Base-by-base conservation (phyloP, 2,113 vertebrate genomes). In the Passer domesticus region DNA sequence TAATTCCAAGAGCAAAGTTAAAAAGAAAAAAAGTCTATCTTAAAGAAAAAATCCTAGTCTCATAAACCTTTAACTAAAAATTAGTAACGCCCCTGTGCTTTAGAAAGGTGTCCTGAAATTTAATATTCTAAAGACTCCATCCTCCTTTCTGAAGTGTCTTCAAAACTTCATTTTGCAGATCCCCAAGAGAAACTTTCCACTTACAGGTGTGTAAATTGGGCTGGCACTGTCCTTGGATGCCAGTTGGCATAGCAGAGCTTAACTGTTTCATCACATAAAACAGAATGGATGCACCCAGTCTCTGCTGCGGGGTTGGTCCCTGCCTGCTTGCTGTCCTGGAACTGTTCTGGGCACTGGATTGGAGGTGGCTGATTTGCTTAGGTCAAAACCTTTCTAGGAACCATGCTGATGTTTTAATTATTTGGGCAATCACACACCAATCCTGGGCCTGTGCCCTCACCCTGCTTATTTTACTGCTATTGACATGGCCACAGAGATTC, bases 151-250 rank as follows among this genome's bases (percentile, higher is more conserved):
- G 25, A 89, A 78, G 3, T 67, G 17, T 37, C 33, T 69, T 53
- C 31, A 81, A n/a, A 74, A 41, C 8, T 4, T 78, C 15, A 33
- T 59, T 82, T 82, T 85, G 18, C 9, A 64, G 66, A 33, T 64
- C 5, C 7, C 2, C 31, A 46, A 33, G 23, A 50, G 27, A 95
- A 90, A 68, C 56, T 2, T 24, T 70, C 15, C 6, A 11, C 2
- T 68, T 47, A 72, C 0, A 52, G 6, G 8, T 39, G 21, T 64
- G 28, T 55, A 47, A 75, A 77, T 25, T 25, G n/a, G 4, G 7
- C 11, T 64, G 49, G 3, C 11, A 35, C 7, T n/a, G 4, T 63
- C 10, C 23, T 68, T 0, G 1, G 47, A 46, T 13, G 21, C 5
- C 28, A 55, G 4, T 0, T 33, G 30, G 8, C 9, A n/a, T 0